phyloP scores from a whole-genome alignment of 2,113 vertebrate genomes.

The Anhinga anhinga region DNA sequence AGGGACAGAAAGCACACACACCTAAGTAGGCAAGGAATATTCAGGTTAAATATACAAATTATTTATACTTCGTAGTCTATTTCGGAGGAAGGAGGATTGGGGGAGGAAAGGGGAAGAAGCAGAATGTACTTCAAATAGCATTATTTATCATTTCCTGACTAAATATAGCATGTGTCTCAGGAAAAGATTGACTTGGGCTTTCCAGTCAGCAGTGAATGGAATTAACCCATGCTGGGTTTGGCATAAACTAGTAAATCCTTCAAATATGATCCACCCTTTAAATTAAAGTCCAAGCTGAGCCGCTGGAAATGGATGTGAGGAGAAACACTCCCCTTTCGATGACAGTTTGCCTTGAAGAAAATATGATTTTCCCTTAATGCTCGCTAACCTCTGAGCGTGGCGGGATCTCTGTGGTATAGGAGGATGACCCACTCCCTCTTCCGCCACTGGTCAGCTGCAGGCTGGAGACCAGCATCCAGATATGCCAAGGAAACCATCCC shows the following conservation, averaged over 20 bases:
- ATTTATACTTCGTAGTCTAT: constrained; percentile 46
- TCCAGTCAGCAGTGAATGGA: constrained; percentile 7
- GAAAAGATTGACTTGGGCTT: constrained; percentile 55
- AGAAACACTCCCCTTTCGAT: neutral
- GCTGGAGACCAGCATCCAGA: neutral
- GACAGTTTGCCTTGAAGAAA: neutral
- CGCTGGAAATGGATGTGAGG: neutral
- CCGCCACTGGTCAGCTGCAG: neutral
- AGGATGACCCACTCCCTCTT: neutral
- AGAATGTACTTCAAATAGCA: constrained; percentile 50
- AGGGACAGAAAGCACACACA: neutral
- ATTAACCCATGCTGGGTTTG: constrained; percentile 50
- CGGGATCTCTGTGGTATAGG: neutral
- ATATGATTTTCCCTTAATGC: neutral
- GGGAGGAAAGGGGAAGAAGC: constrained; percentile 15
- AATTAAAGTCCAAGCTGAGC: neutral
- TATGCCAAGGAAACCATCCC: neutral
- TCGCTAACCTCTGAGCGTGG: neutral
- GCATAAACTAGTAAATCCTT: constrained; percentile 18
- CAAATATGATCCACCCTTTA: neutral
- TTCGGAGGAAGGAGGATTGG: constrained; percentile 22
- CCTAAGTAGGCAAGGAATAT: constrained; percentile 26
- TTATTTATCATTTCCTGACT: constrained; percentile 65
- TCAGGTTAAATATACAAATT: constrained; percentile 42
- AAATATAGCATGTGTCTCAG: constrained; percentile 55